A percentile compares a stretch with the other conserved stretches of the same genome.
Evolutionary conservation across 1,140 invertebrate species (phyloP).

Genomic region (Drepana arcuata): DNA sequence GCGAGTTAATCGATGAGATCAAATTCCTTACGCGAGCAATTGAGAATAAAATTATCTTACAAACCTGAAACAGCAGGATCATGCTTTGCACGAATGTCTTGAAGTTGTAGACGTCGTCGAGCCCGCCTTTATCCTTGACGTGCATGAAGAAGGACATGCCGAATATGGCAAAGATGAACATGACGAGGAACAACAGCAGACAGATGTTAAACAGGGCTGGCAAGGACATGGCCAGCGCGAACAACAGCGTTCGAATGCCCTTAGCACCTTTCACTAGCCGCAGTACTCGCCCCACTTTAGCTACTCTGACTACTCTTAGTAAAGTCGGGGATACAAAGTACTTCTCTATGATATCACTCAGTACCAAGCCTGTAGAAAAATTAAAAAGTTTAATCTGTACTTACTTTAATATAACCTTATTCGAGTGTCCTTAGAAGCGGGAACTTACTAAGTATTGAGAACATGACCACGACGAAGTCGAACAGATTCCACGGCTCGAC

Average conservation of each 20-base stretch:
- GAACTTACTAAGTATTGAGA: conserved; percentile 94
- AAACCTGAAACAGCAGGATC: conserved; percentile 96
- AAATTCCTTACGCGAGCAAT: too few relatives aligned
- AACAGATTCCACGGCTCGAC: conserved; percentile 99
- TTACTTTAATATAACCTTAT: not conserved
- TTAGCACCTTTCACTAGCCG: conserved; percentile 98
- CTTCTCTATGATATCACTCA: conserved; percentile 96
- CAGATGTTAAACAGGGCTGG: conserved; percentile 99
- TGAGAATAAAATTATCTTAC: too few relatives aligned
- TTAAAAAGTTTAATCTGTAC: conserved; percentile 5
- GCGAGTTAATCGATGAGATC: too few relatives aligned
- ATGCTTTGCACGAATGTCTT: conserved; percentile 98
- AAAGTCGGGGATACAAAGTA: conserved; percentile 98
- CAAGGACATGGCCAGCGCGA: conserved; percentile 97
- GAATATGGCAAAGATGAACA: conserved; percentile 99
- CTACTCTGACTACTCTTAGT: conserved; percentile 96
- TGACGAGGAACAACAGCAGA: conserved; percentile 96
- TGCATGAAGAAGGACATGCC: conserved; percentile 99
- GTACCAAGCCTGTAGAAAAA: conserved; percentile 85
- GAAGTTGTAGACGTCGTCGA: conserved; percentile 98
- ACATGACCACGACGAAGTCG: conserved; percentile 98
- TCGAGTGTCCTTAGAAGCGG: not conserved
- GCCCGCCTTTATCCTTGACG: conserved; percentile 92
- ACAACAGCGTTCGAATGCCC: conserved; percentile 96
- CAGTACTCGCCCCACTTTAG: conserved; percentile 96